These are phyloP conservation scores for Hydropsyche betteni DNA, from an alignment of 2,888 invertebrate genomes.

Conservation along the genomic window DNA sequence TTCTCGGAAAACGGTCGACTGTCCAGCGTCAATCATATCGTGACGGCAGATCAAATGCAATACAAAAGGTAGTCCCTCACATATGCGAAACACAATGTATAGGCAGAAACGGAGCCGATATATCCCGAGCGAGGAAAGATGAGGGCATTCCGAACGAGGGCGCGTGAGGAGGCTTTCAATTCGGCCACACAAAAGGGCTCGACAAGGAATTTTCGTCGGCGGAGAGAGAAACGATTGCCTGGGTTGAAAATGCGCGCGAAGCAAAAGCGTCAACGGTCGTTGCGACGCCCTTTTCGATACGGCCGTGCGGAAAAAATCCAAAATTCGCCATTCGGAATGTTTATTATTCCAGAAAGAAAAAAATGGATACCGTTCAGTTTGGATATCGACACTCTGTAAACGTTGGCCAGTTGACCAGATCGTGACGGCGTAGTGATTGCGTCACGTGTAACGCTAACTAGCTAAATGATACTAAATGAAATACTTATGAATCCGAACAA, in stretches of 20 bases:
- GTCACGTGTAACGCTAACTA: too few relatives aligned
- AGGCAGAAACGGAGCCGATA: neutral
- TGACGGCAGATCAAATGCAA: conserved; percentile 35
- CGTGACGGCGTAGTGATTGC: too few relatives aligned
- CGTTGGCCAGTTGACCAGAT: too few relatives aligned
- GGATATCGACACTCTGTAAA: too few relatives aligned
- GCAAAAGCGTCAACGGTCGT: conserved; percentile 18
- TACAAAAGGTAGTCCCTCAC: conserved; percentile 25
- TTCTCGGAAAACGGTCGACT: conserved; percentile 27
- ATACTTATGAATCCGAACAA: too few relatives aligned
- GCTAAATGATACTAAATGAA: too few relatives aligned
- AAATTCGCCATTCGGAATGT: too few relatives aligned
- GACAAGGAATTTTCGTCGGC: conserved; percentile 7
- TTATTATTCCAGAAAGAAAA: too few relatives aligned
- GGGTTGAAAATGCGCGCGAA: conserved; percentile 9
- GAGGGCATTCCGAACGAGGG: conserved; percentile 30
- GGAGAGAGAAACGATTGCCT: conserved; percentile 1
- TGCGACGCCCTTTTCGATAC: conserved; percentile 8
- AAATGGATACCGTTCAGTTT: too few relatives aligned
- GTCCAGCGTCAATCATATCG: conserved; percentile 43
- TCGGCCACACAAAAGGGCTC: conserved; percentile 28
- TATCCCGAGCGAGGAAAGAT: conserved; percentile 23
- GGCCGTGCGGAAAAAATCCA: neutral
- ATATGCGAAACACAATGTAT: neutral
- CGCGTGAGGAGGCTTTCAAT: conserved; percentile 42